A percentile compares a stretch with the other conserved stretches of the same genome.
These are phyloP conservation scores for Oostethus manadensis DNA, from an alignment of 2,113 vertebrate species.

Conservation along the genomic window DNA sequence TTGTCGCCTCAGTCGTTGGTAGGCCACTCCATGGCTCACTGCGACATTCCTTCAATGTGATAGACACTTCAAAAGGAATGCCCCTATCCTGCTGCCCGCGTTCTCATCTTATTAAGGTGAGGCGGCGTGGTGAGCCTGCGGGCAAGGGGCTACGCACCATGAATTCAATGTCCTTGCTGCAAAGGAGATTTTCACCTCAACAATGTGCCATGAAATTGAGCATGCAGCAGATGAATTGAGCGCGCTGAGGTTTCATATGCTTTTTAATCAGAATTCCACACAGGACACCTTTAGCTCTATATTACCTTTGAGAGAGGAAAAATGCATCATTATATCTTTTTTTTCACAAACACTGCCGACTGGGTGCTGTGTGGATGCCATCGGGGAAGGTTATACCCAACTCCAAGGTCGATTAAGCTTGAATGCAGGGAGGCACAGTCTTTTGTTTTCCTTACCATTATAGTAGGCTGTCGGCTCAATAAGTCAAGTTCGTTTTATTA, in stretches of 20 bases:
- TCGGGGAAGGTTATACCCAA: constrained; percentile 10
- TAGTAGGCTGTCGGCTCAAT: too few species aligned
- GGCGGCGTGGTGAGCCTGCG: constrained; percentile 43
- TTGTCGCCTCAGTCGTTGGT: constrained; percentile 50
- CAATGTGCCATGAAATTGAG: constrained; percentile 20
- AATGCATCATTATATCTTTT: constrained; percentile 43
- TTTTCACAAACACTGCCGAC: constrained; percentile 13
- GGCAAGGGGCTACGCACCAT: constrained; percentile 45
- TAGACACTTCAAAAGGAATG: constrained; percentile 44
- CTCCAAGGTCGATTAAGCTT: constrained; percentile 40
- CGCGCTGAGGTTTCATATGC: constrained; percentile 27
- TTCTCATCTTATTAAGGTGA: constrained; percentile 50
- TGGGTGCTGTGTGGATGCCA: constrained; percentile 7
- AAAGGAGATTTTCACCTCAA: constrained; percentile 54
- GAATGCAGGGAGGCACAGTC: constrained; percentile 16
- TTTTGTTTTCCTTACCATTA: too few species aligned
- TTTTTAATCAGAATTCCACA: constrained; percentile 33
- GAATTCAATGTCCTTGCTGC: constrained; percentile 56
- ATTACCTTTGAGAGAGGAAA: constrained; percentile 19
- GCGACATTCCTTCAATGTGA: constrained; percentile 38
- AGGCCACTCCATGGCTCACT: constrained; percentile 34
- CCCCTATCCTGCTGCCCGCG: constrained; percentile 16
- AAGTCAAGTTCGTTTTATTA: too few species aligned
- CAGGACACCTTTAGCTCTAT: constrained; percentile 34
- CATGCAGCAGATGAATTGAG: background rate